phyloP scores from a whole-genome alignment of 1,140 invertebrate genomes.

The Drosophila bifasciata region DNA sequence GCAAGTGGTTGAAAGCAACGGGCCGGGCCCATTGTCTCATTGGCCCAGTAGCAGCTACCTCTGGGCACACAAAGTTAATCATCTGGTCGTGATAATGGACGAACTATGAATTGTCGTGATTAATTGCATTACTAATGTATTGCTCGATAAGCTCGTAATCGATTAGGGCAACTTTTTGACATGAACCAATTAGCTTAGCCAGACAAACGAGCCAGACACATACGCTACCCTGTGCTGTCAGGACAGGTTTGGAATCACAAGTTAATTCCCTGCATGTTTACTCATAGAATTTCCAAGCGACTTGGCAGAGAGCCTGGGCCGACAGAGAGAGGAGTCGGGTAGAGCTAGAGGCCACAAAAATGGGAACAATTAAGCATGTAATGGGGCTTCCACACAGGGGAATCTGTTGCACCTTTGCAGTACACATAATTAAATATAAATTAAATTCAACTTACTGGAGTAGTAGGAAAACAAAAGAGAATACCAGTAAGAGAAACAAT shows the following conservation, averaged over 20 bases:
- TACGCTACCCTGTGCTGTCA: not conserved
- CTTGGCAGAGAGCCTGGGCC: not conserved
- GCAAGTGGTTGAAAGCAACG: slow-evolving; percentile 65
- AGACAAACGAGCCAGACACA: slow-evolving; percentile 8
- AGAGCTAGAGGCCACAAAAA: slow-evolving; percentile 23
- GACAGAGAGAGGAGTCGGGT: no score
- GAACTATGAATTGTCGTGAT: slow-evolving; percentile 49
- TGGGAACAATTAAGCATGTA: slow-evolving; percentile 41
- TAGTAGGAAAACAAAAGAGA: slow-evolving; percentile 20
- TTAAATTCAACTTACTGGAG: slow-evolving; percentile 59
- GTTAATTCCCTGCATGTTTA: slow-evolving; percentile 45
- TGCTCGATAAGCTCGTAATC: slow-evolving; percentile 35
- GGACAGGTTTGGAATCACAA: slow-evolving; percentile 37
- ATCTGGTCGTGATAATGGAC: slow-evolving; percentile 12
- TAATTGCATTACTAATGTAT: slow-evolving; percentile 61
- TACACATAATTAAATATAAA: slow-evolving; percentile 65
- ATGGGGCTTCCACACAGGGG: no score
- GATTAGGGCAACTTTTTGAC: slow-evolving; percentile 31
- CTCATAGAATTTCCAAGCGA: slow-evolving; percentile 46
- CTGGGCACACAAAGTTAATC: slow-evolving; percentile 25
- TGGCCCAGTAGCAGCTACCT: slow-evolving; percentile 43
- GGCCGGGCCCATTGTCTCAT: slow-evolving; percentile 31
- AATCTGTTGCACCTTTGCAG: slow-evolving; percentile 52
- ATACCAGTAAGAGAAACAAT: not conserved
- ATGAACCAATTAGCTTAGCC: slow-evolving; percentile 31